phyloP scores from a whole-genome alignment of 2,888 invertebrate species.

The Lasius platythorax region DNA sequence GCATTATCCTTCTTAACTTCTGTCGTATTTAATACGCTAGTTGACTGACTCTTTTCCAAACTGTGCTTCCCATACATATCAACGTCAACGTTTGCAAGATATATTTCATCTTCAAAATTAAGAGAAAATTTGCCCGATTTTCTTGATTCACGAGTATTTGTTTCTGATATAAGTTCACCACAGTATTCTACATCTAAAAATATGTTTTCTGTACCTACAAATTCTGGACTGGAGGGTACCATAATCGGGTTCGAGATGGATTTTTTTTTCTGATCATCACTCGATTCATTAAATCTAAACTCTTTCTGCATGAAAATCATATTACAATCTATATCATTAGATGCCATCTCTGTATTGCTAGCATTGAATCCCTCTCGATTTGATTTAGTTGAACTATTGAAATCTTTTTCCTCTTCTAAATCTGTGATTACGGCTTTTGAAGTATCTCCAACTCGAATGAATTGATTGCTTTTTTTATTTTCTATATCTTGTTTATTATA shows the following conservation, averaged over 20 bases:
- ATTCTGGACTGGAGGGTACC: conserved; percentile 62
- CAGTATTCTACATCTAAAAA: conserved; percentile 12
- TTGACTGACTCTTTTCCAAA: conserved; percentile 46
- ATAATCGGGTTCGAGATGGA: conserved; percentile 23
- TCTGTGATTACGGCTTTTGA: not conserved
- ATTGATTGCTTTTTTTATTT: conserved; percentile 12
- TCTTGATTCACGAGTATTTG: not conserved
- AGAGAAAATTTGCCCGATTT: conserved; percentile 8
- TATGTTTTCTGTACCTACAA: conserved; percentile 31
- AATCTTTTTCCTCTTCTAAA: not conserved
- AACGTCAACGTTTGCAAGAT: conserved; percentile 62
- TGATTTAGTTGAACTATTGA: conserved; percentile 8
- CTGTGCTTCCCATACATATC: conserved; percentile 11
- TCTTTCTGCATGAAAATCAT: not conserved
- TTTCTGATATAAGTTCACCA: not conserved
- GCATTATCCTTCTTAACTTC: not conserved
- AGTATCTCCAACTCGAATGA: not conserved
- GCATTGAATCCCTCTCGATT: not conserved
- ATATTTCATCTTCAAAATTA: conserved; percentile 57
- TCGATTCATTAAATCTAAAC: conserved; percentile 11
- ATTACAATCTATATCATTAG: conserved; percentile 5
- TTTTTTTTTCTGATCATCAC: not conserved
- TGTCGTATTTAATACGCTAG: not conserved
- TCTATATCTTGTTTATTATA: not conserved
- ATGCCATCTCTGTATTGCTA: not conserved